Conservation (phyloP, 1,140 invertebrate species). For the Asbolus verrucosus region DNA sequence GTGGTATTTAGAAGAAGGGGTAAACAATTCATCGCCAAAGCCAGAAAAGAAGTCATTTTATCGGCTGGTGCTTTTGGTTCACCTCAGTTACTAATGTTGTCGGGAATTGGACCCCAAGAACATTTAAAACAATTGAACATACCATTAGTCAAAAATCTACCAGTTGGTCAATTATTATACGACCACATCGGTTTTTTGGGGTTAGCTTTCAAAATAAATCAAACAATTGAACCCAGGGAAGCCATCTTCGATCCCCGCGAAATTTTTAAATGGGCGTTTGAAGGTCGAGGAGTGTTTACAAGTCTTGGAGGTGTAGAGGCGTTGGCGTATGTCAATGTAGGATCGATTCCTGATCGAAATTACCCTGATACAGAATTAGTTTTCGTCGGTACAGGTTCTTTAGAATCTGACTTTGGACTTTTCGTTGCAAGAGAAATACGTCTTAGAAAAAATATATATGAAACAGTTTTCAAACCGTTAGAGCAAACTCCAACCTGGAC, state of each 20-base stretch:
- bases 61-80: slow-evolving; percentile 89
- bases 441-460: slow-evolving; percentile 9
- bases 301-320: slow-evolving; percentile 66
- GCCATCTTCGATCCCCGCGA: background rate
- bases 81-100: slow-evolving; percentile 85
- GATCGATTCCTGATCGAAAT: slow-evolving; percentile 59
- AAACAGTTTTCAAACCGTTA: slow-evolving; percentile 29
- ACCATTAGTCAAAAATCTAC: slow-evolving; percentile 64
- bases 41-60: slow-evolving; percentile 85
- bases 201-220: slow-evolving; percentile 44
- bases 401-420: slow-evolving; percentile 53
- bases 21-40: slow-evolving; percentile 69
- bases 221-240: slow-evolving; percentile 32
- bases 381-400: slow-evolving; percentile 59
- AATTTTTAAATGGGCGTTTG: slow-evolving; percentile 50
- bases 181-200: slow-evolving; percentile 67
- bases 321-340: slow-evolving; percentile 66
- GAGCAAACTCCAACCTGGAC: slow-evolving; percentile 58
- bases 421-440: slow-evolving; percentile 46
- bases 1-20: slow-evolving; percentile 1
- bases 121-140: slow-evolving; percentile 66
- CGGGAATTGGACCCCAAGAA: slow-evolving; percentile 78
- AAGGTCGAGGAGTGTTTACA: slow-evolving; percentile 55
- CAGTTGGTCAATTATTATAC: slow-evolving; percentile 68
- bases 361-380: slow-evolving; percentile 74